These are phyloP conservation scores for Sebastes nivosus DNA, from an alignment of 2,797 vertebrate species.

Conservation along the genomic window DNA sequence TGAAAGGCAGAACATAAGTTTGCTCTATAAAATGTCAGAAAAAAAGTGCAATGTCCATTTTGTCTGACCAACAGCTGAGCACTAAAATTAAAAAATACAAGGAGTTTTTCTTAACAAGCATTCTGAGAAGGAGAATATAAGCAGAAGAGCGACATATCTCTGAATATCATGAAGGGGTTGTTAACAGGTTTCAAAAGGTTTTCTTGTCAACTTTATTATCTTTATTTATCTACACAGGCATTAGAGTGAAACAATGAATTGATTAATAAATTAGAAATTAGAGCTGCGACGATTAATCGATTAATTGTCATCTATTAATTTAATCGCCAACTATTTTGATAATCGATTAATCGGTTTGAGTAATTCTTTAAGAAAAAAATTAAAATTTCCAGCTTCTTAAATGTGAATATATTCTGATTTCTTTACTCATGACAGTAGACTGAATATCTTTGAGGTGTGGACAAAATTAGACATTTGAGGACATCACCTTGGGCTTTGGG, in stretches of 20 bases:
- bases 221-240: not conserved
- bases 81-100: too few species aligned
- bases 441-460: too few species aligned
- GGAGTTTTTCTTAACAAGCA: too few species aligned
- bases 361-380: too few species aligned
- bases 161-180: not conserved
- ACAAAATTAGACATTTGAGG: too few species aligned
- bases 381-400: too few species aligned
- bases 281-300: too few species aligned
- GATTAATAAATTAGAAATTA: not conserved
- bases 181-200: not conserved
- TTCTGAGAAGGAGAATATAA: not conserved
- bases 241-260: not conserved
- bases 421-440: accelerated
- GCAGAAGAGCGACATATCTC: not conserved
- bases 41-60: not conserved
- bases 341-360: too few species aligned
- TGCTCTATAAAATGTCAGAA: not conserved
- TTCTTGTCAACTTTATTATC: not conserved
- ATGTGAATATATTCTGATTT: too few species aligned
- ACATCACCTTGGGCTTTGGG: accelerated
- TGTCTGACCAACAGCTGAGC: not conserved
- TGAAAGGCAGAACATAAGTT: not conserved
- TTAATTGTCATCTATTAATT: too few species aligned
- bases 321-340: too few species aligned